phyloP scores from a whole-genome alignment of 2,113 vertebrate species.

The Hippocampus zosterae region DNA sequence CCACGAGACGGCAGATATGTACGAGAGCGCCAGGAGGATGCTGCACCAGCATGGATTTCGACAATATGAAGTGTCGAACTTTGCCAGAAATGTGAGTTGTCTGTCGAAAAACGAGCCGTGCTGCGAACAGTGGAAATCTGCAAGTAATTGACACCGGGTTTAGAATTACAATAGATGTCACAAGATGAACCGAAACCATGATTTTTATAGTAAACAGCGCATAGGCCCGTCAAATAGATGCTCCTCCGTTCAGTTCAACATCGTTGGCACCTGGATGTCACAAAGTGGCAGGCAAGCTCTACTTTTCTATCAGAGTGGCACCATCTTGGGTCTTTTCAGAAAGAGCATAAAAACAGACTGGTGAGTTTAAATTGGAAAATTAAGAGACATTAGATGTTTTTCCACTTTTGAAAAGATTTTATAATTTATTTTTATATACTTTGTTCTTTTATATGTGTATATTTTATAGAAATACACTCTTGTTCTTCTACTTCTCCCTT shows the following conservation, averaged over 20 bases:
- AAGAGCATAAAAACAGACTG: too few species aligned
- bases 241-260: not conserved
- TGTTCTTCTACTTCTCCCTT: too few species aligned
- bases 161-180: too few species aligned
- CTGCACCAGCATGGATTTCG: slow-evolving; percentile 73
- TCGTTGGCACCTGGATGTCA: not conserved
- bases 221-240: not conserved
- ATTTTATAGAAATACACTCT: too few species aligned
- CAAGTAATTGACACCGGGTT: not conserved
- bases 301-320: not conserved
- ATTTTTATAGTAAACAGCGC: too few species aligned
- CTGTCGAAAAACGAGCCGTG: not conserved
- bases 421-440: too few species aligned
- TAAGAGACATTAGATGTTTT: too few species aligned
- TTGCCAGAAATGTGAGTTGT: slow-evolving; percentile 80
- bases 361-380: too few species aligned
- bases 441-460: too few species aligned
- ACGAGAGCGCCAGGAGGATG: slow-evolving; percentile 65
- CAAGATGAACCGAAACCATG: too few species aligned
- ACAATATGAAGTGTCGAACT: slow-evolving; percentile 96
- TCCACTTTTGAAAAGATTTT: too few species aligned
- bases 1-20: slow-evolving; percentile 82
- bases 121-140: not conserved
- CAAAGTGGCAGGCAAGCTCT: not conserved
- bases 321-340: not conserved